These are phyloP conservation scores for Megalopta genalis DNA, from an alignment of 1,140 invertebrate species.

Conservation along the genomic window DNA sequence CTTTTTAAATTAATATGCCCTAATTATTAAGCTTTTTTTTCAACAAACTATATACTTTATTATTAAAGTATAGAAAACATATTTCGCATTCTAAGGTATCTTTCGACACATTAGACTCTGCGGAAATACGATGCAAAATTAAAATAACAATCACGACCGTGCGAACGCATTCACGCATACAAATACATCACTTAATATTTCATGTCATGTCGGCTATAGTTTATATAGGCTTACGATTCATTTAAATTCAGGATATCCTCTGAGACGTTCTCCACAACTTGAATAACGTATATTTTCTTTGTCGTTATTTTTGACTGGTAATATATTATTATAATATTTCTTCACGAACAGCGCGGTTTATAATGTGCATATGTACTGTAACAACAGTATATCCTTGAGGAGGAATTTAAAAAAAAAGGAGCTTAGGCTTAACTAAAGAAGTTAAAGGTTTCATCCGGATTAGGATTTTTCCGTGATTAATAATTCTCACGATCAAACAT, in stretches of 20 bases:
- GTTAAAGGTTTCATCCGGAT: not conserved
- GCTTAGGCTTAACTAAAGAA: not conserved
- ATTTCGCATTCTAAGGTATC: not conserved
- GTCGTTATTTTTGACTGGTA: not conserved
- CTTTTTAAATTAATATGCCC: no score
- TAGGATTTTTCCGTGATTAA: not conserved
- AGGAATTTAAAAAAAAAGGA: not conserved
- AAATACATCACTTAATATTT: slow-evolving; percentile 36
- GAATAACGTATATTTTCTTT: not conserved
- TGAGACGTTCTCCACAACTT: not conserved
- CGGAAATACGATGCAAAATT: not conserved
- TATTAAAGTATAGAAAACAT: not conserved
- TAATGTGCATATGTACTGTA: not conserved
- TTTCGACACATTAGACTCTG: not conserved
- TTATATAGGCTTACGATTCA: slow-evolving; percentile 5
- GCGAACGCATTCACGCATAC: slow-evolving; percentile 18
- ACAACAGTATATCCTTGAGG: not conserved
- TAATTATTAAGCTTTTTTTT: no score
- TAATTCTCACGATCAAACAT: not conserved
- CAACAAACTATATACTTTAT: no score
- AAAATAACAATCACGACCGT: slow-evolving; percentile 21
- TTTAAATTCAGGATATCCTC: slow-evolving; percentile 24
- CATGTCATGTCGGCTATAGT: not conserved
- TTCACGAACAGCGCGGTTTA: no score
- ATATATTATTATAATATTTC: no score